Percentiles rank a stretch among this genome's conserved stretches.
These are phyloP conservation scores for Percopsis omiscomaycus DNA, from an alignment of 2,797 vertebrate genomes.

Conservation along the genomic window DNA sequence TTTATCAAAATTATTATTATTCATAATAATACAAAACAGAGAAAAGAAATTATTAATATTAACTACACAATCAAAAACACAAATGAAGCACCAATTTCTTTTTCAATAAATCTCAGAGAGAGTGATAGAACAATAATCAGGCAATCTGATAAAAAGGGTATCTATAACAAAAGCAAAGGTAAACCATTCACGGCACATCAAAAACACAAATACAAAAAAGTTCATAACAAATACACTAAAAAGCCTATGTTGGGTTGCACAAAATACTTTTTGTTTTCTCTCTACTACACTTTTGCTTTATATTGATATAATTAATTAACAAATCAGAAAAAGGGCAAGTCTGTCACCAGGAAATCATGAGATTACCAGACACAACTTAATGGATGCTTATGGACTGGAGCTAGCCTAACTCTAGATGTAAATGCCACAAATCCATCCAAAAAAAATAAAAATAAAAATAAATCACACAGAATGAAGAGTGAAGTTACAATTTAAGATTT, in stretches of 20 bases:
- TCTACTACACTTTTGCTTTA: not conserved
- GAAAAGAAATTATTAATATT: conserved; percentile 42
- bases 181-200: conserved; percentile 46
- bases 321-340: conserved; percentile 9
- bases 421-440: not conserved
- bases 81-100: conserved; percentile 57
- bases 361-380: no score
- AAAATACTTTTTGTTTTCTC: not conserved
- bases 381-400: conserved; percentile 1
- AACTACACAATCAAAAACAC: conserved; percentile 28
- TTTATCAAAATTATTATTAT: conserved; percentile 57
- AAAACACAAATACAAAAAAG: conserved; percentile 53
- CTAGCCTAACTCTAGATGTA: not conserved
- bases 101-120: conserved; percentile 48
- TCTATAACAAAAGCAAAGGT: conserved; percentile 48
- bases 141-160: conserved; percentile 55
- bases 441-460: not conserved
- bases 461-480: conserved; percentile 4
- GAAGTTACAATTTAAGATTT: conserved; percentile 20
- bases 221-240: conserved; percentile 39
- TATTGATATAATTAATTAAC: no score
- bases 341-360: conserved; percentile 14
- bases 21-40: conserved; percentile 50
- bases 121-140: conserved; percentile 67
- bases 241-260: not conserved